phyloP scores from a whole-genome alignment of 2,888 invertebrate species.

The Phytoseiulus persimilis region DNA sequence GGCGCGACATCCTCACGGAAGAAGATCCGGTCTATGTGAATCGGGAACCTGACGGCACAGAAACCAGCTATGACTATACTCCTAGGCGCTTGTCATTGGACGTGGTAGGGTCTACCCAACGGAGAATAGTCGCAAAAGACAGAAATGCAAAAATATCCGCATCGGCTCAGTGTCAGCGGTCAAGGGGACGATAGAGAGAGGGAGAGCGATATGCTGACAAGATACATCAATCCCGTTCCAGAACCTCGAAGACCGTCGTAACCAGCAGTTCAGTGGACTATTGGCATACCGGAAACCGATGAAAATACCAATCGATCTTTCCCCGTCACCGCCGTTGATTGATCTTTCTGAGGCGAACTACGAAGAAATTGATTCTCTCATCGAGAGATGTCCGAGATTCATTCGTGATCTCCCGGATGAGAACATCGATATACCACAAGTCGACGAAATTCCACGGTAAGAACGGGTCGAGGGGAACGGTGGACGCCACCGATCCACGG shows the following conservation, averaged over 20 bases:
- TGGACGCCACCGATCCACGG: too few relatives aligned
- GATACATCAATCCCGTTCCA: not conserved
- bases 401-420: not conserved
- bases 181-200: too few relatives aligned
- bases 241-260: not conserved
- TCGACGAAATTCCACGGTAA: conserved; percentile 19
- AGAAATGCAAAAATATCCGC: too few relatives aligned
- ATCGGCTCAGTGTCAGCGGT: too few relatives aligned
- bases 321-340: conserved; percentile 17
- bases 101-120: not conserved
- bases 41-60: not conserved
- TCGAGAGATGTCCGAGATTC: conserved; percentile 18
- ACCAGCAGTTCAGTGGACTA: conserved; percentile 24
- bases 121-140: too few relatives aligned
- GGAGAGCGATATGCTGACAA: too few relatives aligned
- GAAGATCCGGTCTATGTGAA: conserved; percentile 44
- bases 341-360: conserved; percentile 25
- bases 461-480: not conserved
- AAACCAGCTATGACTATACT: conserved; percentile 17
- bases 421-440: conserved; percentile 25
- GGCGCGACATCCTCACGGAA: conserved; percentile 40
- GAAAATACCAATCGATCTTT: conserved; percentile 22
- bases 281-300: conserved; percentile 34
- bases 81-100: not conserved
- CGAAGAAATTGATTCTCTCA: conserved; percentile 27